Conservation (phyloP, 2,888 invertebrate species). For the Pachliopta kotzebuea region DNA sequence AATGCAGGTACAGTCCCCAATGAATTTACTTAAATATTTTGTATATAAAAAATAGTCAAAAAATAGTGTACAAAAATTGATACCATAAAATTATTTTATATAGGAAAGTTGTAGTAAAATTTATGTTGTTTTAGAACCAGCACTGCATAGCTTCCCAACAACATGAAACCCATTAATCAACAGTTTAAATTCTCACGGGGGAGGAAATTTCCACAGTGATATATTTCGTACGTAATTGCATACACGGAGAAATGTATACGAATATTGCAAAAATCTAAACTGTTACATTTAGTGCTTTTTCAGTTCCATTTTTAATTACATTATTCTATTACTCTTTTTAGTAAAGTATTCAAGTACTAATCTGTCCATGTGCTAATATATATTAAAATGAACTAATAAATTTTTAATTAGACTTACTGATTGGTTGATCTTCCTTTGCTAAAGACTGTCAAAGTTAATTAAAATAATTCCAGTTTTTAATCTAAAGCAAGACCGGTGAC, state of each 20-base stretch:
- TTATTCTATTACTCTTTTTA: too few species aligned
- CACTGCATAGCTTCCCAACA: not conserved
- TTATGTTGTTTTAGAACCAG: slow-evolving; percentile 1
- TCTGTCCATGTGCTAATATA: too few species aligned
- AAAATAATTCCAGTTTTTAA: too few species aligned
- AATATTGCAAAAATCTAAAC: slow-evolving; percentile 9
- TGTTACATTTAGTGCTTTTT: not conserved
- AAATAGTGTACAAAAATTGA: too few species aligned
- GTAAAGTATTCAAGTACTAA: too few species aligned
- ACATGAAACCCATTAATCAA: slow-evolving; percentile 22
- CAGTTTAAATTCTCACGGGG: slow-evolving; percentile 11
- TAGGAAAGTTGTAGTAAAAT: not conserved
- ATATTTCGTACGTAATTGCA: slow-evolving; percentile 13
- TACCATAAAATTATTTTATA: too few species aligned
- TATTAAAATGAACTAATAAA: too few species aligned
- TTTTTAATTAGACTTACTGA: too few species aligned
- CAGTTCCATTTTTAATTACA: not conserved
- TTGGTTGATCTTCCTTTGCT: too few species aligned
- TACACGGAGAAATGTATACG: slow-evolving; percentile 13
- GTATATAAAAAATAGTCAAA: not conserved
- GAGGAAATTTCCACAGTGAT: slow-evolving; percentile 16
- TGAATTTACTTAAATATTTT: not conserved
- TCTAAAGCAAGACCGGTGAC: too few species aligned
- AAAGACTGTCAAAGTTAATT: too few species aligned
- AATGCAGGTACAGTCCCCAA: too few species aligned